These are phyloP conservation scores for Diabrotica virgifera DNA, from an alignment of 1,140 invertebrate species.

Conservation along the genomic window DNA sequence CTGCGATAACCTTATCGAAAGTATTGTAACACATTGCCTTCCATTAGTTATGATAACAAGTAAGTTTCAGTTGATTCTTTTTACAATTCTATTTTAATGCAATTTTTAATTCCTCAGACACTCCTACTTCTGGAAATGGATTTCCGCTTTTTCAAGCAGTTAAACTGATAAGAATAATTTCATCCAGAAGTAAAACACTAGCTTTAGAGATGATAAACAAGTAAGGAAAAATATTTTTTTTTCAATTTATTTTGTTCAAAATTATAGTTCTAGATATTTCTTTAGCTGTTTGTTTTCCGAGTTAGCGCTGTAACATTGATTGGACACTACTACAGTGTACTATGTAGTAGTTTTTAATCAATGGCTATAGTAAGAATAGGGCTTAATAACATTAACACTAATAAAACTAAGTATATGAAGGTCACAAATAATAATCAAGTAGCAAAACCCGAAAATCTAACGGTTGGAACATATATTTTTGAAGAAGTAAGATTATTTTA, in stretches of 20 bases:
- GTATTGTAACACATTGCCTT: conserved; percentile 59
- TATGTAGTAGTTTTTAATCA: no score
- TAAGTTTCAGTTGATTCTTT: conserved; percentile 9
- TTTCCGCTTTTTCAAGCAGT: conserved; percentile 52
- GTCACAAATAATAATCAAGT: no score
- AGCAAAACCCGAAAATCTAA: no score
- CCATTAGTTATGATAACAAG: conserved; percentile 42
- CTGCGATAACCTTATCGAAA: conserved; percentile 56
- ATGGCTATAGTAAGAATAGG: no score
- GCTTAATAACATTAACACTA: no score
- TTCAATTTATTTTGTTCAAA: background rate
- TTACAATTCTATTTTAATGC: background rate
- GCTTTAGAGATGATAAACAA: conserved; percentile 39
- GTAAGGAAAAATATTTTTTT: conserved; percentile 25
- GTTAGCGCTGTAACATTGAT: no score
- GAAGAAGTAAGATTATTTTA: no score
- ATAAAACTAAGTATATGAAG: no score
- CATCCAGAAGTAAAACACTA: conserved; percentile 48
- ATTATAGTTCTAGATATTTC: no score
- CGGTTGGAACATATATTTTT: no score
- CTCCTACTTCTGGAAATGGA: conserved; percentile 33
- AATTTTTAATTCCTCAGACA: conserved; percentile 8
- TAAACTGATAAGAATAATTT: conserved; percentile 54
- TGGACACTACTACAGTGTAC: no score
- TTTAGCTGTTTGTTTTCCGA: no score